Evolutionary conservation across 2,797 vertebrate species (phyloP), one percentile per base, ranked within the genome.

Genomic region (Brachyrhaphis roseni): DNA sequence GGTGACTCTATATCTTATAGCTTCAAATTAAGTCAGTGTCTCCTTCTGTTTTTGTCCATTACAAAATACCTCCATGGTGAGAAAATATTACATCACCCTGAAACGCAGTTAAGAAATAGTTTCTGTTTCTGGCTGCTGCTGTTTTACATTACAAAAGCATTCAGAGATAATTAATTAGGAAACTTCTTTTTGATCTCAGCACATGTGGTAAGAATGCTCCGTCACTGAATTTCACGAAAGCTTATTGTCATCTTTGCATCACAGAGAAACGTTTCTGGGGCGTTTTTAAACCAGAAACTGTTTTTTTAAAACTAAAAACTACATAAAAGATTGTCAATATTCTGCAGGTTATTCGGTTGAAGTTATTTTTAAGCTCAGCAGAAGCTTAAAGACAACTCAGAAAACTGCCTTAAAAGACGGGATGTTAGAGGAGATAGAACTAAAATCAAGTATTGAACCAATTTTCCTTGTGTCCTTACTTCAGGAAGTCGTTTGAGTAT

Each of bases 401-500:
- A 64, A 36, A 64, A 36, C 36, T 26, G 36, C 59, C 12, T 57
- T 26, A 53, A 57, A 28, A 59, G 55, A 59, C 12, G 12, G 28
- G 8, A 59, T 28, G 46, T 41, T 31, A 12, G 34, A 36, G 31
- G 2, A 34, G 3, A 64, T 76, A 84, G 84, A 85, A 75, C 80
- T 82, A 75, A 83, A 76, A 75, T 77, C 36, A 70, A 57, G 39
- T 46, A 78, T 3, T 45, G 41, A 51, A 45, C 26, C 26, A 45
- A 10, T 73, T 74, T 85, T 70, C 47, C 71, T 78, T 88, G 77
- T 51, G 49, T 77, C 59, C 28, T 75, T 74, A 16, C 47, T 55
- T 73, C 92, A 99, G 98, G 96, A 99, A 99, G 94, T 99, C 98
- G 72, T 99, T 98, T 95, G 98, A 99, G 95, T 99, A 97, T 84